Evolutionary conservation across 2,113 vertebrate genomes (phyloP).

Genomic region (Anoplopoma fimbria): DNA sequence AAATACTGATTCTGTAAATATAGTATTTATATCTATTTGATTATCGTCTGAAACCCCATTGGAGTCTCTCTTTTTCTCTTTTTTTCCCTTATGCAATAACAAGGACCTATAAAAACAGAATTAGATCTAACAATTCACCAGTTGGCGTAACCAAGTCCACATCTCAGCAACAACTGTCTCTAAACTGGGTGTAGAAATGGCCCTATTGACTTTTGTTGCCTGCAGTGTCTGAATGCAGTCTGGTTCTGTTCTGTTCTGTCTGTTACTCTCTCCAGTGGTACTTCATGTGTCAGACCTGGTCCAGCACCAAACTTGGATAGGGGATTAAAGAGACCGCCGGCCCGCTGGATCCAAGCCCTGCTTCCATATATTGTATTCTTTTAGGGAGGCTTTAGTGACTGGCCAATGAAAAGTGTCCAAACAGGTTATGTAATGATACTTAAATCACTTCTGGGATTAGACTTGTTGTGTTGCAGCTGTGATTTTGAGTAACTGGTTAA

Average conservation of each 20-base stretch:
- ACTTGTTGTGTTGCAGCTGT: not conserved
- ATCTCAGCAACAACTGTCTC: slow-evolving; percentile 30
- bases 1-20: not conserved
- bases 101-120: slow-evolving; percentile 21
- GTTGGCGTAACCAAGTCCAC: slow-evolving; percentile 16
- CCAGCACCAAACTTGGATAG: slow-evolving; percentile 52
- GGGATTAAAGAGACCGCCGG: slow-evolving; percentile 46
- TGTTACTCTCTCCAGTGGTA: slow-evolving; percentile 30
- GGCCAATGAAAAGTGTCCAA: slow-evolving; percentile 37
- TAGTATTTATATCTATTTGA: slow-evolving; percentile 1
- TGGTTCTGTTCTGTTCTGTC: slow-evolving; percentile 30
- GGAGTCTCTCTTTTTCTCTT: not conserved
- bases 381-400: slow-evolving; percentile 40
- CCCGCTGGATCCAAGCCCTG: slow-evolving; percentile 37
- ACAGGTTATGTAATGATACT: slow-evolving; percentile 42
- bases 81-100: slow-evolving; percentile 7
- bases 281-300: slow-evolving; percentile 34
- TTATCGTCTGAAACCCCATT: slow-evolving; percentile 7
- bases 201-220: slow-evolving; percentile 31
- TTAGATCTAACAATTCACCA: slow-evolving; percentile 20
- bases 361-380: slow-evolving; percentile 32
- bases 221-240: slow-evolving; percentile 14
- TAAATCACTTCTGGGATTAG: slow-evolving; percentile 33
- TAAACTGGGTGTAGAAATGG: slow-evolving; percentile 23
- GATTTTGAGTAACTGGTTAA: not conserved